phyloP scores from a whole-genome alignment of 2,113 vertebrate genomes.

The Xiphophorus maculatus region DNA sequence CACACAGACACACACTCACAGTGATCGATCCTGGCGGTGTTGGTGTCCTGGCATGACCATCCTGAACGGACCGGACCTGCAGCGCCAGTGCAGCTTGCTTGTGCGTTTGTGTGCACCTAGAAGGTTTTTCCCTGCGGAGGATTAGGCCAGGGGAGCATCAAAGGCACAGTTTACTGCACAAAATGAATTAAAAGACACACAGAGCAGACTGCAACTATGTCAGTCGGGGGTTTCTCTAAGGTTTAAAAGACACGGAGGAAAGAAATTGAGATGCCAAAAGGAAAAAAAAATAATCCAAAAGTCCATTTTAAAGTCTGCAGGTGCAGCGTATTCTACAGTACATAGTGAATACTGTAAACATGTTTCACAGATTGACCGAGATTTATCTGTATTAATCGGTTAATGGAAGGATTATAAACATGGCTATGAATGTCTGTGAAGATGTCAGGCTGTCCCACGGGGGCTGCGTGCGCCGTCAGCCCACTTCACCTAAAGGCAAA shows the following conservation, averaged over 20 bases:
- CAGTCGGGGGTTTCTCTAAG: constrained; percentile 41
- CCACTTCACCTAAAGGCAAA: background rate
- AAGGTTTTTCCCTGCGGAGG: constrained; percentile 57
- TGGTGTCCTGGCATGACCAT: constrained; percentile 64
- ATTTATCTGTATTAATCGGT: constrained; percentile 1
- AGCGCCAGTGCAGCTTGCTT: constrained; percentile 49
- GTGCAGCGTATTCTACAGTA: background rate
- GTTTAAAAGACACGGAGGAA: constrained; percentile 40
- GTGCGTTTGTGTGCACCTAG: constrained; percentile 36
- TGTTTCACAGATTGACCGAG: background rate
- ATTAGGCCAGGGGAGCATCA: constrained; percentile 69
- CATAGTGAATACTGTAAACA: background rate
- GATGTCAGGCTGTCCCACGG: constrained; percentile 1
- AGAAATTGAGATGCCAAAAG: constrained; percentile 24
- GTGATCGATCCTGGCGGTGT: constrained; percentile 60
- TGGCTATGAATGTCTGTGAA: background rate
- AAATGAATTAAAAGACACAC: constrained; percentile 61
- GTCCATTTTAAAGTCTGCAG: constrained; percentile 11
- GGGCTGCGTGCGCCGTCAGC: background rate
- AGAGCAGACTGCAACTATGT: constrained; percentile 37
- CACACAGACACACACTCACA: constrained; percentile 15
- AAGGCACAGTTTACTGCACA: constrained; percentile 61
- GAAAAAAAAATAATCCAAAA: constrained; percentile 1
- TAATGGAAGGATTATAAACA: background rate
- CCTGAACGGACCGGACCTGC: constrained; percentile 41